These are phyloP conservation scores for Leguminivora glycinivorella DNA, from an alignment of 1,140 invertebrate genomes.

Conservation along the genomic window DNA sequence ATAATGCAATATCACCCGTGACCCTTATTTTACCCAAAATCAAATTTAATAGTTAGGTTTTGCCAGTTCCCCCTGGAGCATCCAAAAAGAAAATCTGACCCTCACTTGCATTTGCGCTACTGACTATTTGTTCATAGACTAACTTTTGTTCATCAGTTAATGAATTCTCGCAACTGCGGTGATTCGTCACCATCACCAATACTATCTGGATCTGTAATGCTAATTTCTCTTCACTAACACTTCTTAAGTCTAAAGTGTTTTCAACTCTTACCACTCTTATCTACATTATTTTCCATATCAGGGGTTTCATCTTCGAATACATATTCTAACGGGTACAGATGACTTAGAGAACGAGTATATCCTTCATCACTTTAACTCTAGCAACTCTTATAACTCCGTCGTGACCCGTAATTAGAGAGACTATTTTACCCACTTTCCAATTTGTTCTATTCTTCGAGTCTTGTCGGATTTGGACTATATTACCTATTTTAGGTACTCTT, in stretches of 20 bases:
- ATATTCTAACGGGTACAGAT: slow-evolving; percentile 28
- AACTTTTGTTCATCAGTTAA: neutral
- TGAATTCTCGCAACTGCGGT: too few relatives aligned
- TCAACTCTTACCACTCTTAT: neutral
- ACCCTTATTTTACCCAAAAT: slow-evolving; percentile 47
- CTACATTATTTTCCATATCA: neutral
- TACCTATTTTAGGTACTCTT: slow-evolving; percentile 23
- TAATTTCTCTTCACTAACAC: neutral
- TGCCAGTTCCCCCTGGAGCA: neutral
- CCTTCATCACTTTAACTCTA: neutral
- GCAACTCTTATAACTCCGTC: slow-evolving; percentile 6
- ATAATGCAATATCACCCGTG: slow-evolving; percentile 66
- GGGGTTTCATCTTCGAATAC: neutral
- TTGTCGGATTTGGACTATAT: slow-evolving; percentile 3
- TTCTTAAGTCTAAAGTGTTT: neutral
- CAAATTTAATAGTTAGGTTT: neutral
- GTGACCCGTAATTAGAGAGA: neutral
- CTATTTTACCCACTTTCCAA: slow-evolving; percentile 29
- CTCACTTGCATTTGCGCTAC: neutral
- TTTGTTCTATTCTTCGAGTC: slow-evolving; percentile 5
- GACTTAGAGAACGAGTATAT: slow-evolving; percentile 15
- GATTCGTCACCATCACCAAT: too few relatives aligned
- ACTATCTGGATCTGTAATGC: too few relatives aligned
- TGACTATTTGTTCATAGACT: neutral
- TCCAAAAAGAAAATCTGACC: slow-evolving; percentile 1